Conservation (phyloP, 1,140 invertebrate genomes). For the Amphibalanus amphitrite region DNA sequence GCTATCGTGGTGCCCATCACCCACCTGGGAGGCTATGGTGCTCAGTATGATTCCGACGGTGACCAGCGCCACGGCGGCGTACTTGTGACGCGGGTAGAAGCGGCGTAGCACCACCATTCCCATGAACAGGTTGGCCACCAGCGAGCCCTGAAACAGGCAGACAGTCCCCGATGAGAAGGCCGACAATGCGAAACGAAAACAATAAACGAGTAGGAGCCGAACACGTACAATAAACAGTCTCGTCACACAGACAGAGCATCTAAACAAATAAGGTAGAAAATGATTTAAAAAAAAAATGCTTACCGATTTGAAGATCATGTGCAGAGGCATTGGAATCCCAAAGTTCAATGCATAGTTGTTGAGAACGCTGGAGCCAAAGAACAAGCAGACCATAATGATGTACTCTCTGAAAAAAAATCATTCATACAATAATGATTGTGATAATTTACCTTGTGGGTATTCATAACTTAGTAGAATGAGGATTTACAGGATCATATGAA, state of each 20-base stretch:
- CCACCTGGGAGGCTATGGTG: slow-evolving; percentile 55
- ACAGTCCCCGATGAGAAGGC: too few species aligned
- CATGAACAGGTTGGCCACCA: slow-evolving; percentile 93
- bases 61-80: slow-evolving; percentile 81
- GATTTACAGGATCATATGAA: too few species aligned
- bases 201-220: too few species aligned
- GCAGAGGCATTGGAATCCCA: slow-evolving; percentile 93
- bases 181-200: too few species aligned
- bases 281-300: too few species aligned
- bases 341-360: slow-evolving; percentile 96
- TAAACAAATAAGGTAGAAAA: too few species aligned
- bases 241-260: slow-evolving; percentile 8
- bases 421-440: too few species aligned
- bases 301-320: slow-evolving; percentile 96
- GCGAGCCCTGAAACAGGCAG: slow-evolving; percentile 52
- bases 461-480: too few species aligned
- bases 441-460: too few species aligned
- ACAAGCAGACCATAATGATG: slow-evolving; percentile 64
- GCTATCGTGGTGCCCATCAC: background rate
- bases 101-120: slow-evolving; percentile 81
- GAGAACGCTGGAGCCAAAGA: slow-evolving; percentile 77
- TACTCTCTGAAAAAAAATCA: slow-evolving; percentile 61
- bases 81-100: slow-evolving; percentile 65
- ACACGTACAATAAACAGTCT: too few species aligned
- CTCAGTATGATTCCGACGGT: slow-evolving; percentile 78